Evolutionary conservation across 2,113 vertebrate genomes (phyloP).

Genomic region (Istiophorus platypterus): DNA sequence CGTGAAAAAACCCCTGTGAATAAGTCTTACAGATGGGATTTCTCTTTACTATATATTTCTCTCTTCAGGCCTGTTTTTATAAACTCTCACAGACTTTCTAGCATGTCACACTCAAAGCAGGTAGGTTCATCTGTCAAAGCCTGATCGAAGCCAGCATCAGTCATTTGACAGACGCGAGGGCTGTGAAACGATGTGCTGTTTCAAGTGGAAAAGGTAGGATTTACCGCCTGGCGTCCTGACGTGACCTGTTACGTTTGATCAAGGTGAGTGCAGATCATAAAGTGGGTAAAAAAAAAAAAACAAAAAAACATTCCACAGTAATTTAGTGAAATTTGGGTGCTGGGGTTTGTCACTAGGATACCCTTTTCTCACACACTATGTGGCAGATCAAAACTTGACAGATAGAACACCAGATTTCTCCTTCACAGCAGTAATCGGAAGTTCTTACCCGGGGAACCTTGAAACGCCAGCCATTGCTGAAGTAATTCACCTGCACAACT

Average conservation of each 20-base stretch:
- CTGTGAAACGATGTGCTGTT: conserved; percentile 59
- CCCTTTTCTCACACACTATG: background rate
- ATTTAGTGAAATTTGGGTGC: conserved; percentile 1
- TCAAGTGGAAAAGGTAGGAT: conserved; percentile 57
- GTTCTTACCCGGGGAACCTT: background rate
- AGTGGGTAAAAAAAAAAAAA: background rate
- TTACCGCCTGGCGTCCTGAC: conserved; percentile 40
- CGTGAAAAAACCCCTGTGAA: too few species aligned
- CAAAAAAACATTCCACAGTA: background rate
- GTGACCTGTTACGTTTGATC: conserved; percentile 21
- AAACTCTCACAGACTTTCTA: conserved; percentile 13
- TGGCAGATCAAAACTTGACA: background rate
- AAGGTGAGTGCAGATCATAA: conserved; percentile 14
- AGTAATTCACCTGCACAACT: background rate
- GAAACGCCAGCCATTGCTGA: background rate
- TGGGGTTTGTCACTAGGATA: background rate
- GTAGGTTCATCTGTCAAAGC: conserved; percentile 45
- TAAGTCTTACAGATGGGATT: background rate
- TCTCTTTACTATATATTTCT: background rate
- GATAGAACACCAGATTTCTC: background rate
- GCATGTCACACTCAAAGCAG: conserved; percentile 24
- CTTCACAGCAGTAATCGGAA: background rate
- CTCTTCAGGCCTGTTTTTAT: background rate
- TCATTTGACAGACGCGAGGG: conserved; percentile 7
- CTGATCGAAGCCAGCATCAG: background rate